Conservation (phyloP, 1,140 invertebrate genomes). For the Cydia splendana region DNA sequence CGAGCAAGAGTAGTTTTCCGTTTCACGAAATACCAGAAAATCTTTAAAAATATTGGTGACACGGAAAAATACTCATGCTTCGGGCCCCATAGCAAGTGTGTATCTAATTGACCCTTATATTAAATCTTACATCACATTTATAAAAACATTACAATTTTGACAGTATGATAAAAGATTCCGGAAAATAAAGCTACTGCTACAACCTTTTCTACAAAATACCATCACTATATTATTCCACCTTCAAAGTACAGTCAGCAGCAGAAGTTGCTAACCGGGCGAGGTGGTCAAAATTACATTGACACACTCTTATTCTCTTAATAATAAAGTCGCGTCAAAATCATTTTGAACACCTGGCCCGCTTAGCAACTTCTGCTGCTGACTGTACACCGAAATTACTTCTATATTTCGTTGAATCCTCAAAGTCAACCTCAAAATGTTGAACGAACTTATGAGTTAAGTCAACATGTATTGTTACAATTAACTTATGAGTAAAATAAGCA, state of each 20-base stretch:
- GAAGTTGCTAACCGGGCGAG: too few species aligned
- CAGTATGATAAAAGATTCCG: not conserved
- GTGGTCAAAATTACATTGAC: too few species aligned
- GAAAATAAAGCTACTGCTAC: conserved; percentile 4
- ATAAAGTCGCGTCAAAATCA: too few species aligned
- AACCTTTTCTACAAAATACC: not conserved
- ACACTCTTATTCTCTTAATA: too few species aligned
- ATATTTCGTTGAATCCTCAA: not conserved
- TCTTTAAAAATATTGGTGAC: too few species aligned
- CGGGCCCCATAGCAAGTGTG: too few species aligned
- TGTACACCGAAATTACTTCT: not conserved
- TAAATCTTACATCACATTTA: conserved; percentile 23
- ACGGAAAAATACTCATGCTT: too few species aligned
- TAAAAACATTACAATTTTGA: not conserved
- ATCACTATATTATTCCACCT: not conserved
- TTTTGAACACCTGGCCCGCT: too few species aligned
- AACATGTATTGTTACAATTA: not conserved
- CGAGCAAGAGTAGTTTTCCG: too few species aligned
- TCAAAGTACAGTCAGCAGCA: not conserved
- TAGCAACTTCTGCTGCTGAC: too few species aligned
- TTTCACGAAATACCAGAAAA: too few species aligned
- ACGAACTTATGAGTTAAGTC: not conserved
- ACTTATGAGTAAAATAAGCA: not conserved
- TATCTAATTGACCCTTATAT: too few species aligned
- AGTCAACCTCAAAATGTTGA: not conserved